Conservation (phyloP, 2,797 vertebrate genomes). For the Lithobates sylvaticus region DNA sequence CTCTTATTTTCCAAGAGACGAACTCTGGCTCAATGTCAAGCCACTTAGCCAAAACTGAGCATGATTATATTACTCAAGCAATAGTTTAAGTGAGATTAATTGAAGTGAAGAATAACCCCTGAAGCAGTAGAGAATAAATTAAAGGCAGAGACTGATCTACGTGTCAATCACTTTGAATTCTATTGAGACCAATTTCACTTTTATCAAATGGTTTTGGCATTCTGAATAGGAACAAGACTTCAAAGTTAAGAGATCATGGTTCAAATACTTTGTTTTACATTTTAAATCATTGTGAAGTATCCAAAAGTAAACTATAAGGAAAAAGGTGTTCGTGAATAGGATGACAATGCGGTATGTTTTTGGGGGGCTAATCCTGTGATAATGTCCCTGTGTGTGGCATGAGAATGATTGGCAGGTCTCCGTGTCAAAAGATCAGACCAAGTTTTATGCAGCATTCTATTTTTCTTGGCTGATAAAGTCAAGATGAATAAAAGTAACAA, state of each 20-base stretch:
- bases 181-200: background rate
- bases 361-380: too few relatives aligned
- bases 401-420: too few relatives aligned
- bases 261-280: background rate
- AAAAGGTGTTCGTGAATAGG: background rate
- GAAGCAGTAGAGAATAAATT: slow-evolving; percentile 2
- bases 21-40: background rate
- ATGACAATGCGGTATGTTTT: background rate
- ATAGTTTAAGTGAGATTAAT: slow-evolving; percentile 16
- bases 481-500: background rate
- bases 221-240: background rate
- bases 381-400: too few relatives aligned
- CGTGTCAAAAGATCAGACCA: background rate
- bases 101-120: slow-evolving; percentile 12
- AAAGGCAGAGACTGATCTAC: background rate
- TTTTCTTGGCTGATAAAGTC: background rate
- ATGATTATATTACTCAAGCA: background rate
- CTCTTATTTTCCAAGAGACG: background rate
- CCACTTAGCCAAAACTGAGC: slow-evolving; percentile 8
- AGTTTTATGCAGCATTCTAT: background rate
- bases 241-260: background rate
- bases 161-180: slow-evolving; percentile 1
- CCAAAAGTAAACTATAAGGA: background rate
- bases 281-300: background rate
- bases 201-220: background rate